Conservation (phyloP, 2,113 vertebrate genomes). For the Amphiprion ocellaris region DNA sequence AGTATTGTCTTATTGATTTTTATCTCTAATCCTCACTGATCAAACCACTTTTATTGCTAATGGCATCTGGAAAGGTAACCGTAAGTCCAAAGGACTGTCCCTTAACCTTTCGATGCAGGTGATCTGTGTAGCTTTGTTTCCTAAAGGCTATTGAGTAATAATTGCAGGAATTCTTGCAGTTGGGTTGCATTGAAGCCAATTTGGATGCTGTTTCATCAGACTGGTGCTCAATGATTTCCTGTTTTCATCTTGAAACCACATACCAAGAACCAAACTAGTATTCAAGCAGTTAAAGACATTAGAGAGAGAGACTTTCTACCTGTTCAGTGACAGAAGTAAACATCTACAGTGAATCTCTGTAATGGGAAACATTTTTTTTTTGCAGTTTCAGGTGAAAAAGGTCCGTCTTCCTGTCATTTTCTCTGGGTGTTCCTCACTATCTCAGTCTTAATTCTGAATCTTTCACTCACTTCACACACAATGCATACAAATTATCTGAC, state of each 20-base stretch:
- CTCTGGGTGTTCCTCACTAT: background rate
- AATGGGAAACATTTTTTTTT: background rate
- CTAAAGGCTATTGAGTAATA: background rate
- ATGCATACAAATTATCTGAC: conserved; percentile 1
- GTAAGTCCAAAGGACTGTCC: too few relatives aligned
- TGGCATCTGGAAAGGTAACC: background rate
- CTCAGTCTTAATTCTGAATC: background rate
- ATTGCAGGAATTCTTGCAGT: background rate
- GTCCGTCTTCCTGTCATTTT: background rate
- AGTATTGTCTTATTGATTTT: background rate
- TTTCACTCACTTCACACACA: background rate
- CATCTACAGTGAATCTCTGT: background rate
- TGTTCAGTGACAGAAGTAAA: background rate
- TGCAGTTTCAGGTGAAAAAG: background rate
- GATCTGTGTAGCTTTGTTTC: background rate
- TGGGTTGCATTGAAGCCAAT: background rate
- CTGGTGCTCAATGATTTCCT: background rate
- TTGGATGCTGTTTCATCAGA: background rate
- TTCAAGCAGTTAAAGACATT: too few relatives aligned
- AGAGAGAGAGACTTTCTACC: background rate
- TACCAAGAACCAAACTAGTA: background rate
- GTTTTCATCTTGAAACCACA: rapidly evolving
- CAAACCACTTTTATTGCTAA: background rate
- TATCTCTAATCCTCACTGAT: background rate
- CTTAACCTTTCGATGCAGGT: too few relatives aligned